Percentiles rank a stretch among this genome's conserved stretches.
Conservation (phyloP, 2,113 vertebrate genomes). For the Muntiacus reevesi region DNA sequence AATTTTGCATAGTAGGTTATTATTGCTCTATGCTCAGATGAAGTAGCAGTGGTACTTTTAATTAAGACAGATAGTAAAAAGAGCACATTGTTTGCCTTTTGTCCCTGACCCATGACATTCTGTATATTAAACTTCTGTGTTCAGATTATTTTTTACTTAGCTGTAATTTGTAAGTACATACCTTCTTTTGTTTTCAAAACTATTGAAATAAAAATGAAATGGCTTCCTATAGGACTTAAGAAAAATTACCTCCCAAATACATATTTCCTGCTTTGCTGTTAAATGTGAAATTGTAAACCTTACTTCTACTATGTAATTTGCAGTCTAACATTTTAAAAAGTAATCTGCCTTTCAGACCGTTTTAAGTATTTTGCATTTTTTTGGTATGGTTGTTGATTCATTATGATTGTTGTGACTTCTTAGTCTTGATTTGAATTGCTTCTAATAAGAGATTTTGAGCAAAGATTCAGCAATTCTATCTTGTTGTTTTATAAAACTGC, state of each 20-base stretch:
- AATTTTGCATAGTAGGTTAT: neutral
- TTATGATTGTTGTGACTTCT: neutral
- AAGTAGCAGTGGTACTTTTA: neutral
- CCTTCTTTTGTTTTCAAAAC: neutral
- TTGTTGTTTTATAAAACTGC: neutral
- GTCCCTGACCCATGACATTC: neutral
- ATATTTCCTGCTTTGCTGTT: neutral
- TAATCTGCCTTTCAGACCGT: neutral
- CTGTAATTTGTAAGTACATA: neutral
- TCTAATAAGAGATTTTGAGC: neutral
- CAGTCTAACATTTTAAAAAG: neutral
- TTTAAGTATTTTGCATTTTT: neutral
- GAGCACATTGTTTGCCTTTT: neutral
- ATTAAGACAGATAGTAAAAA: neutral
- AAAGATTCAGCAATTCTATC: neutral
- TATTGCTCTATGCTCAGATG: neutral
- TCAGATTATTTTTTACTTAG: neutral
- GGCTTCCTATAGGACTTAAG: neutral
- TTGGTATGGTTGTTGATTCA: neutral
- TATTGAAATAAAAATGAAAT: neutral
- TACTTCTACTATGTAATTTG: neutral
- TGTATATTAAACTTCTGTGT: neutral
- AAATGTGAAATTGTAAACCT: neutral
- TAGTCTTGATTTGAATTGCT: neutral
- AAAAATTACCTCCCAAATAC: neutral